Base-by-base conservation (phyloP, 2,113 vertebrate genomes). In the Hippolais icterina region DNA sequence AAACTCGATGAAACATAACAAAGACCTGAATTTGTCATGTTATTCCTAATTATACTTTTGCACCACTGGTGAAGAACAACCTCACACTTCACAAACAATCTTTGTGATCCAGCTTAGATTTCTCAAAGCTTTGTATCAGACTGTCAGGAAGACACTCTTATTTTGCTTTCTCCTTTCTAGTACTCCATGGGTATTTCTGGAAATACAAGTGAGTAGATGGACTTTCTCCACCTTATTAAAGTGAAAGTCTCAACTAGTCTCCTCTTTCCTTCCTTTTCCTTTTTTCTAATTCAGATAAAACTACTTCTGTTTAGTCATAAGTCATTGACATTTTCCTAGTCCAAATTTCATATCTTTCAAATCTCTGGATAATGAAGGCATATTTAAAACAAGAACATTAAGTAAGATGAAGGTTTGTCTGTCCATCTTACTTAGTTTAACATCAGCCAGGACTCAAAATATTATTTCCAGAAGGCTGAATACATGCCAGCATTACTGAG, bases 401-500 rank as follows among this genome's bases (percentile, higher is more conserved):
- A 83, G 27, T 61, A 33, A 66, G 29, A 87, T 59, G 44, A 66
- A 86, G 24, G 5, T 82, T 78, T 59, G 6, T 64, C 54, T 93
- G 86, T 83, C 76, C 31, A 21, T 87, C 35, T 87, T 74, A 39
- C 25, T 89, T 70, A 93, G 69, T 70, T 94, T 89, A 77, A 96
- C 91, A 87, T 92, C 89, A 94, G 46, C 66, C 71, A 95, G 50
- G 60, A 84, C 63, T 53, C 37, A 91, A 97, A 95, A 91, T 33
- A 82, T 14, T 84, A 70, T 44, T 60, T 83, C 50, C 72, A 83
- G 65, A 88, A 65, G 37, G 21, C 22, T 66, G 49, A 89, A 46
- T 37, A 20, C 3, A 23, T 35, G 69, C 39, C 56, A 86, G 12
- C 5, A 27, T 77, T 60, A 74, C 6, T 53, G 71, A 60, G 35